Evolutionary conservation across 37 sponge, comb jelly and placozoan species (phyloP), one percentile per base, ranked within the genome.

Genomic region (Halisarca cf. caerulea): DNA sequence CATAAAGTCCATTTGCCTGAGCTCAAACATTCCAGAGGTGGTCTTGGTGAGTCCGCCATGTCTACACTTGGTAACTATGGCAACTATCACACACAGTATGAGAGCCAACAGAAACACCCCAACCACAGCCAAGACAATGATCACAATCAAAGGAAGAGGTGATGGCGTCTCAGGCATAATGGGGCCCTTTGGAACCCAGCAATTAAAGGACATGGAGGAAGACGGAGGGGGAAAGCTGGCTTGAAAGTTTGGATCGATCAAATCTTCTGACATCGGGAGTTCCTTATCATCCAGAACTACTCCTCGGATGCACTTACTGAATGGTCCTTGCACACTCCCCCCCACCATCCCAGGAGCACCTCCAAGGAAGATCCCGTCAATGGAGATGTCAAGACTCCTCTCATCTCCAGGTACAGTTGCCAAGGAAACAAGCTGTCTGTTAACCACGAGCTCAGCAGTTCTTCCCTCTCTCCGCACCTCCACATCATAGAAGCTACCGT

Each of bases 231-330:
- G 73, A 32, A 33, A 64, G 14, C 7, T 34, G 73, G 20, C 21
- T 3, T 32, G 18, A 71, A 81, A 34, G 36, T 81, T 39, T 36
- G 21, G 18, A 40, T 74, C 77, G 1, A 57, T 64, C 6, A 11
- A 11, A 38, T 24, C 40, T 14, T 85, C 89, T 8, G 28, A 82
- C 14, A 90, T 30, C 17, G 94, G 94, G 0, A 93, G n/a, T 2
- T 87, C 88, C 30, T 82, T 82, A 18, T 78, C 82, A 51, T 93
- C 88, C 23, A 93, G 39, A 39, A 51, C 84, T 32, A 82, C 59
- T 79, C 91, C 91, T 21, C 45, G 33, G 20, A 93, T 66, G 55
- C 94, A 93, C 11, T 91, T 91, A 21, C 37, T 35, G 80, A 89
- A 90, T 1, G 84, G 87, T 18, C 72, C 55, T 7, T 9, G 45